Evolutionary conservation across 2,797 vertebrate species (phyloP), one percentile per base, ranked within the genome.

Genomic region (Lutjanus argentimaculatus): DNA sequence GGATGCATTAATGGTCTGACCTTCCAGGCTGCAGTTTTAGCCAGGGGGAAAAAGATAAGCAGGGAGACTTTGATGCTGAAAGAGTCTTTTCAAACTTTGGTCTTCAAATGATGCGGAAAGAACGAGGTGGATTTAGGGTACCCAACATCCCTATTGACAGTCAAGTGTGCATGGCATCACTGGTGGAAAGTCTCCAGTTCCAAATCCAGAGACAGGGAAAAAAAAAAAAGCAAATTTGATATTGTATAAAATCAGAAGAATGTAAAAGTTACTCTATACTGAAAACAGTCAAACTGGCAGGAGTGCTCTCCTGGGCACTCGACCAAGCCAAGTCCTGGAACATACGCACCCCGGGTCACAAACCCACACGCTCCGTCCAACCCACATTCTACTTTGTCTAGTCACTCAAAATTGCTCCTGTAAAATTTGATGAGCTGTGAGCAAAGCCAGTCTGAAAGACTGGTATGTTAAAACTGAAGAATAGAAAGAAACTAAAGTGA

Each of bases 231-330:
- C 55, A 59, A 85, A 92, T 91, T 80, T 85, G 67, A 92, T 88
- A 93, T 85, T 85, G 86, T 92, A 89, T 82, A 84, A 90, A 93
- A 92, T 93, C 86, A 89, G 87, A 92, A 90, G 85, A 92, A 92
- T 82, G 76, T 86, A 80, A 79, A 86, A 85, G 78, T 80, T 66
- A 75, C 67, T 87, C 63, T 58, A 71, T 79, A 79, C 64, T 84
- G 70, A 90, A 83, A 88, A 84, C 69, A 85, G 87, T 87, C 45
- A 62, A 91, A 90, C 85, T 92, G 93, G 88, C 89, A 91, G 75
- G 63, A 89, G 72, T 56, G 79, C 71, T 89, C 80, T 91, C 56
- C 90, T 85, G 86, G 89, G 90, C 91, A 85, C 80, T 76, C 64
- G 52, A 93, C 91, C 93, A 91, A 93, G 88, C 89, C 87, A 84